Conservation (phyloP, 1,140 invertebrate species). For the Sinella curviseta region DNA sequence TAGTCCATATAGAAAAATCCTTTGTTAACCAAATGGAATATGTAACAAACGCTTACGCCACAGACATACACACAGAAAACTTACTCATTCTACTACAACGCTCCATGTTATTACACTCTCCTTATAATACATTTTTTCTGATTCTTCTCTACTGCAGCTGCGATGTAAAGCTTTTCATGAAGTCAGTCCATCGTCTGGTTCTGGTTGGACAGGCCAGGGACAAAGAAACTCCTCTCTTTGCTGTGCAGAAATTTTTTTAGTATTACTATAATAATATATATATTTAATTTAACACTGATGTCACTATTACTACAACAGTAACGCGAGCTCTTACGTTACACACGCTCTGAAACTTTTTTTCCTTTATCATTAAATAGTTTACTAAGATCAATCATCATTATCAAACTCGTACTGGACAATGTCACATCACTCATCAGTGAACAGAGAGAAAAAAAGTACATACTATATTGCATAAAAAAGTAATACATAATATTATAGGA, state of each 20-base stretch:
- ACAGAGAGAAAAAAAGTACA: neutral
- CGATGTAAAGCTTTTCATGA: constrained; percentile 23
- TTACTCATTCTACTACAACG: too few relatives aligned
- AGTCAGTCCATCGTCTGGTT: constrained; percentile 26
- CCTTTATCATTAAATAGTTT: neutral
- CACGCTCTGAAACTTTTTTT: neutral
- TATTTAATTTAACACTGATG: too few relatives aligned
- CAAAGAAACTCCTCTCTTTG: constrained; percentile 16
- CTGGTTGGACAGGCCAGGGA: constrained; percentile 25
- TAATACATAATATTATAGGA: too few relatives aligned
- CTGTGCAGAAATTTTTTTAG: neutral
- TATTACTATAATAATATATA: neutral
- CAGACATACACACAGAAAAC: too few relatives aligned
- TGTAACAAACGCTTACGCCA: too few relatives aligned
- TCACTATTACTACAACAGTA: too few relatives aligned
- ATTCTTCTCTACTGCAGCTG: constrained; percentile 2
- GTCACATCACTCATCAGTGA: neutral
- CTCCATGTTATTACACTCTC: too few relatives aligned
- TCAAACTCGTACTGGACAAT: neutral
- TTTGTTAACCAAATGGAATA: too few relatives aligned
- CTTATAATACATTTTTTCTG: neutral
- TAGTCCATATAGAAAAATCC: too few relatives aligned
- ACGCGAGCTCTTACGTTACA: neutral
- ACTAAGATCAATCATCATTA: neutral
- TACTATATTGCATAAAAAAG: neutral